Evolutionary conservation across 2,797 vertebrate genomes (phyloP).

Genomic region (Gadopsis marmoratus): DNA sequence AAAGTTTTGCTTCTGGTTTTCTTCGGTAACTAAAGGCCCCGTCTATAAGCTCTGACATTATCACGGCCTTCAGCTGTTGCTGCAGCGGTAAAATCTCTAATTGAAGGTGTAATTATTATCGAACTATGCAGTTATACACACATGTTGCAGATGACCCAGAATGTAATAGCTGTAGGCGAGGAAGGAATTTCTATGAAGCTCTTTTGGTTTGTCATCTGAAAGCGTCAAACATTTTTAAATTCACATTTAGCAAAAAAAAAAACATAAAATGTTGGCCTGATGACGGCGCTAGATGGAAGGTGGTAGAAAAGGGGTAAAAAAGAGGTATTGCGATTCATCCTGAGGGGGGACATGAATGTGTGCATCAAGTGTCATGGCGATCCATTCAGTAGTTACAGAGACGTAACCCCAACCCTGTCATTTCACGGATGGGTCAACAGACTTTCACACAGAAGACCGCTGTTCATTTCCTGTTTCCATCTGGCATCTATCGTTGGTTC

Average conservation of each 20-base stretch:
- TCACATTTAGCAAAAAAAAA: not conserved
- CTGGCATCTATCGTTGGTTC: not conserved
- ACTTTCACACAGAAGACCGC: not conserved
- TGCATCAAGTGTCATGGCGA: not conserved
- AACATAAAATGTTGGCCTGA: not conserved
- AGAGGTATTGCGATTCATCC: not conserved
- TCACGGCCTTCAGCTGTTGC: not conserved
- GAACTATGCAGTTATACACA: not conserved
- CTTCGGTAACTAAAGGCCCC: conserved; percentile 3
- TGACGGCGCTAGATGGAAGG: not conserved
- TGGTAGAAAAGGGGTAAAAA: not conserved
- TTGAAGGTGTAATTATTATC: conserved; percentile 5
- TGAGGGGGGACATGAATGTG: not conserved
- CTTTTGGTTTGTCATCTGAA: not conserved
- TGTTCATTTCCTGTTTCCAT: not conserved
- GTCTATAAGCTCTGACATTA: not conserved
- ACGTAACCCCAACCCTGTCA: too few species aligned
- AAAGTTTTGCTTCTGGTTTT: not conserved
- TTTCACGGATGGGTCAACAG: not conserved
- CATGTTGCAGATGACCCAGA: not conserved
- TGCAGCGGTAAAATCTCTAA: conserved; percentile 1
- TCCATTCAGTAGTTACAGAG: not conserved
- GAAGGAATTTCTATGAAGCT: not conserved
- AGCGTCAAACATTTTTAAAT: not conserved
- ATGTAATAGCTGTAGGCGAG: not conserved